Evolutionary conservation across 2,888 invertebrate species (phyloP).

Genomic region (Morpho helenor): DNA sequence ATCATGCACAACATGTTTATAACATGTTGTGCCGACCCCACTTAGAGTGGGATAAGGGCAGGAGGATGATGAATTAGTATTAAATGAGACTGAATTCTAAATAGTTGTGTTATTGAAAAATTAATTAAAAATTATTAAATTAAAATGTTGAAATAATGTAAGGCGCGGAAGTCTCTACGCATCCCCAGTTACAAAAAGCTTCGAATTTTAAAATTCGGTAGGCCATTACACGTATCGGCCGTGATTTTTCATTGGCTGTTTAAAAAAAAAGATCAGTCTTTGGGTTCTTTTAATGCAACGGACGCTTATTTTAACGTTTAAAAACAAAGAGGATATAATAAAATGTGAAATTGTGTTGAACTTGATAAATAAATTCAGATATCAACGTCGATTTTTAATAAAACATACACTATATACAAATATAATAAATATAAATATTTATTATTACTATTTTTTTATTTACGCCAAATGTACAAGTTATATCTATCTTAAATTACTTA

Average conservation of each 20-base stretch:
- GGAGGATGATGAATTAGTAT: no score
- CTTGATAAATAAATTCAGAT: slow-evolving; percentile 9
- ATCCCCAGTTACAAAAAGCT: slow-evolving; percentile 36
- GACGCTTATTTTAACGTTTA: slow-evolving; percentile 8
- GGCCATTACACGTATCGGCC: slow-evolving; percentile 56
- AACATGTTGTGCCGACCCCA: no score
- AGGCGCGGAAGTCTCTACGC: slow-evolving; percentile 21
- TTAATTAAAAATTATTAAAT: no score
- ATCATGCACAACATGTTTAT: no score
- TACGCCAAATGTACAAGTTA: no score
- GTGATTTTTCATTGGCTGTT: slow-evolving; percentile 62
- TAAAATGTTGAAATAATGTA: background rate
- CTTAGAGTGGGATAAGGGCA: no score
- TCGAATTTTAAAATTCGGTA: slow-evolving; percentile 68
- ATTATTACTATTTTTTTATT: no score
- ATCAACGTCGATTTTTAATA: slow-evolving; percentile 5
- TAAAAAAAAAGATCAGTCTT: slow-evolving; percentile 49
- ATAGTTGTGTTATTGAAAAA: no score
- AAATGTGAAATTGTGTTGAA: slow-evolving; percentile 2
- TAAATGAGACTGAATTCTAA: no score
- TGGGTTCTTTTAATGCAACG: slow-evolving; percentile 23
- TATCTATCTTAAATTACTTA: no score
- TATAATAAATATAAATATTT: no score
- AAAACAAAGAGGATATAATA: slow-evolving; percentile 11
- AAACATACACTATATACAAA: no score